These are phyloP conservation scores for Gymnoscelis rufifasciata DNA, from an alignment of 2,888 invertebrate genomes.

Conservation along the genomic window DNA sequence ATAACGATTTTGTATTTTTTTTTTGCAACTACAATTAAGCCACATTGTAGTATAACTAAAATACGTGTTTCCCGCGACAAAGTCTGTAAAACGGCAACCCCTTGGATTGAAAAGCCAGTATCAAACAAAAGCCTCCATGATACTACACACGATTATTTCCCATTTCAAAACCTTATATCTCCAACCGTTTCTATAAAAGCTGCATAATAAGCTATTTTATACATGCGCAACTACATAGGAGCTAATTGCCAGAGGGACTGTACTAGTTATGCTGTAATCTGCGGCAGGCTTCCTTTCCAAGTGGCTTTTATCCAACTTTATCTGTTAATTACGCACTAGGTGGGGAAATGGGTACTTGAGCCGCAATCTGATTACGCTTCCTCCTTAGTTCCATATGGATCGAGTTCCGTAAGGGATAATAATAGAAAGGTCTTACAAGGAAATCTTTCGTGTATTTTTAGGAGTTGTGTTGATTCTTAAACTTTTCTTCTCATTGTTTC, in stretches of 20 bases:
- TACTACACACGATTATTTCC: too few relatives aligned
- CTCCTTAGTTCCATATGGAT: conserved; percentile 21
- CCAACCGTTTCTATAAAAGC: neutral
- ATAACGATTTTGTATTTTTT: too few relatives aligned
- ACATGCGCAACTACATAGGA: conserved; percentile 38
- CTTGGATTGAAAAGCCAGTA: too few relatives aligned
- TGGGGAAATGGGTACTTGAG: conserved; percentile 16
- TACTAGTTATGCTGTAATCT: conserved; percentile 7
- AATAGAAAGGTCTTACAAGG: neutral
- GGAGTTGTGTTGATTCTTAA: too few relatives aligned
- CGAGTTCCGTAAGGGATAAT: conserved; percentile 24
- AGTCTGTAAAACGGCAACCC: too few relatives aligned
- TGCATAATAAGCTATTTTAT: conserved; percentile 33
- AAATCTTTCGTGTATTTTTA: too few relatives aligned
- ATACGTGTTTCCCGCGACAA: too few relatives aligned
- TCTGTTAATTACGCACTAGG: conserved; percentile 33
- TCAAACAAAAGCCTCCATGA: too few relatives aligned
- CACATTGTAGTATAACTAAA: too few relatives aligned
- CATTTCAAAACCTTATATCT: too few relatives aligned
- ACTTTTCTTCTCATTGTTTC: too few relatives aligned
- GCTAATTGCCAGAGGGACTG: conserved; percentile 35
- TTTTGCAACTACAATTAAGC: too few relatives aligned
- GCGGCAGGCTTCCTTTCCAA: conserved; percentile 16
- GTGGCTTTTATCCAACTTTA: conserved; percentile 33
- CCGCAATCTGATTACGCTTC: conserved; percentile 12